Evolutionary conservation across 2,888 invertebrate species (phyloP).

Genomic region (Linyphia triangularis): DNA sequence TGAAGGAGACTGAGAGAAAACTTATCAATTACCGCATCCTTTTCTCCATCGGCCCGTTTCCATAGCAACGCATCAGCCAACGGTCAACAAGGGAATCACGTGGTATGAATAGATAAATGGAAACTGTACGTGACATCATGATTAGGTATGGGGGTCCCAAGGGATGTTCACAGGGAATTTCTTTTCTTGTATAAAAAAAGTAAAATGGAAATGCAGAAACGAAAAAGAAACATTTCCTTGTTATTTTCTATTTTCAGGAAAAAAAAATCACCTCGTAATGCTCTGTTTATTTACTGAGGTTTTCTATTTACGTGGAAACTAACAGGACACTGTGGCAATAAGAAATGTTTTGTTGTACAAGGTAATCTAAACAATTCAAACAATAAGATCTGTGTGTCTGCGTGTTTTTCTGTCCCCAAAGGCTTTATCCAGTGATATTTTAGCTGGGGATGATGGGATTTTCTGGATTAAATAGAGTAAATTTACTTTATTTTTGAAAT

Average conservation of each 20-base stretch:
- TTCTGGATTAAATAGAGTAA: background rate
- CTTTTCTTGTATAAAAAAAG: slow-evolving; percentile 1
- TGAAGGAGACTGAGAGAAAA: slow-evolving; percentile 59
- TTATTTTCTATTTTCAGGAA: slow-evolving; percentile 1
- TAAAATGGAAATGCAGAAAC: slow-evolving; percentile 5
- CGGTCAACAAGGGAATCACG: slow-evolving; percentile 72
- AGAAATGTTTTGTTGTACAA: slow-evolving; percentile 14
- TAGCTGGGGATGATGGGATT: background rate
- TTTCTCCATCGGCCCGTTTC: slow-evolving; percentile 63
- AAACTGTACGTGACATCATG: slow-evolving; percentile 71
- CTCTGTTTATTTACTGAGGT: slow-evolving; percentile 36
- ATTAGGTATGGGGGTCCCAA: slow-evolving; percentile 42
- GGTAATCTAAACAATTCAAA: slow-evolving; percentile 14
- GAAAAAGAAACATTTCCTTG: background rate
- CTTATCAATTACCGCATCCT: slow-evolving; percentile 71
- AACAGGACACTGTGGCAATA: background rate
- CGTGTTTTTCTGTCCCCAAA: background rate
- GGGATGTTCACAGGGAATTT: slow-evolving; percentile 25
- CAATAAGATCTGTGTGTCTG: background rate
- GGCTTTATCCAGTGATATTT: background rate
- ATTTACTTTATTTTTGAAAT: too few relatives aligned
- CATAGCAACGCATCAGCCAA: slow-evolving; percentile 69
- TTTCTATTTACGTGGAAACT: slow-evolving; percentile 16
- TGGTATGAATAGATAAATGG: slow-evolving; percentile 73
- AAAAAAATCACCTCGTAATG: slow-evolving; percentile 37